These are phyloP conservation scores for Mellivora capensis DNA, from an alignment of 2,113 vertebrate genomes.

Conservation along the genomic window DNA sequence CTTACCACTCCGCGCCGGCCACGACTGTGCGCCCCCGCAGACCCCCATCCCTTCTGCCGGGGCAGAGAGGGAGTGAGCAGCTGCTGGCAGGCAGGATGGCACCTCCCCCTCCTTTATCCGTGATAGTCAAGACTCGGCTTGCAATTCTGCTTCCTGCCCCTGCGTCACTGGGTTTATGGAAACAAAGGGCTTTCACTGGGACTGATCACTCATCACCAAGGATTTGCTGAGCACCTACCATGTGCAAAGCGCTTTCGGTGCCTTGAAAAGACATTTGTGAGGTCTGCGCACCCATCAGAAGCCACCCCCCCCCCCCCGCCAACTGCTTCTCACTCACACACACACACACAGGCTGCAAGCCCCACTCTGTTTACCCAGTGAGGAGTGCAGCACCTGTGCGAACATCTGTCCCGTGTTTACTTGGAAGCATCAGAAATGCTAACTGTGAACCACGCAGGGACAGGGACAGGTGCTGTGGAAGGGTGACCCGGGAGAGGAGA, in stretches of 20 bases:
- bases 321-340: not conserved
- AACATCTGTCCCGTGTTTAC: conserved; percentile 72
- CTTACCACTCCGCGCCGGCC: too few relatives aligned
- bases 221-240: not conserved
- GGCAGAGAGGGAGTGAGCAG: not conserved
- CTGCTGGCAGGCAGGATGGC: not conserved
- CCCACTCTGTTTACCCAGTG: conserved; percentile 1
- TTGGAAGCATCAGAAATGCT: conserved; percentile 46
- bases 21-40: rapidly evolving
- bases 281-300: not conserved
- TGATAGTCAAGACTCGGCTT: not conserved
- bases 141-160: not conserved
- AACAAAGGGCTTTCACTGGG: not conserved
- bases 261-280: not conserved
- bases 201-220: not conserved
- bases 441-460: not conserved
- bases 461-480: rapidly evolving
- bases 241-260: not conserved
- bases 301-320: not conserved
- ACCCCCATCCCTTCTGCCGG: not conserved
- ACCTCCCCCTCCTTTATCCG: not conserved
- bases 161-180: not conserved
- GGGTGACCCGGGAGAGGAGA: not conserved
- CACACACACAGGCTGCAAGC: not conserved
- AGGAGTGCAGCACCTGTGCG: not conserved